phyloP scores from a whole-genome alignment of 2,113 vertebrate genomes.

The Takifugu flavidus region DNA sequence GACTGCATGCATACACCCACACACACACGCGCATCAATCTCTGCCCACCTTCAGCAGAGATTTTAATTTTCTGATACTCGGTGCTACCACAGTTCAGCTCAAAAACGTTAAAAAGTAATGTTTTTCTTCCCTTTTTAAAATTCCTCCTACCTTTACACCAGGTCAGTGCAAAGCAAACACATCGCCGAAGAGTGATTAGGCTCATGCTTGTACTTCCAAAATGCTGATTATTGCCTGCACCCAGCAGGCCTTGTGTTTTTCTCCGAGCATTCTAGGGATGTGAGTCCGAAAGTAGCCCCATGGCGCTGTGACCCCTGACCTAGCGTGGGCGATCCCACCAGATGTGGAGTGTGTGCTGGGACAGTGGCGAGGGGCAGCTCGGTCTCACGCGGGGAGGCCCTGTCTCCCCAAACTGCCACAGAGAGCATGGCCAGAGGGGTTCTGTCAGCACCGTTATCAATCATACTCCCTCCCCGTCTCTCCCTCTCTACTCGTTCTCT shows the following conservation, averaged over 20 bases:
- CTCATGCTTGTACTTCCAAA: conserved; percentile 63
- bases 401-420: conserved; percentile 77
- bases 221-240: conserved; percentile 62
- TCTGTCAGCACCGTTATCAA: conserved; percentile 79
- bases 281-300: conserved; percentile 71
- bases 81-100: conserved; percentile 32
- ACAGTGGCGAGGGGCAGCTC: conserved; percentile 73
- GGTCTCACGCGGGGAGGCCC: conserved; percentile 75
- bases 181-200: conserved; percentile 56
- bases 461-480: conserved; percentile 69
- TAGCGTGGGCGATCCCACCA: conserved; percentile 76
- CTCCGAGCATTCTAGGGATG: conserved; percentile 67
- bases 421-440: conserved; percentile 77
- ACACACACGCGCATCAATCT: conserved; percentile 54
- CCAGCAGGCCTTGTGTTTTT: conserved; percentile 62
- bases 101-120: conserved; percentile 5
- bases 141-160: conserved; percentile 34
- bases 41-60: conserved; percentile 46
- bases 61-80: conserved; percentile 45
- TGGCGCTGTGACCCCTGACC: conserved; percentile 70
- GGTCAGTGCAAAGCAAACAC: conserved; percentile 45
- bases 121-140: conserved; percentile 11
- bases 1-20: conserved; percentile 35
- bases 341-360: conserved; percentile 78
- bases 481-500: conserved; percentile 36